Conservation (phyloP, 2,113 vertebrate species). For the Sebastes schlegelii region DNA sequence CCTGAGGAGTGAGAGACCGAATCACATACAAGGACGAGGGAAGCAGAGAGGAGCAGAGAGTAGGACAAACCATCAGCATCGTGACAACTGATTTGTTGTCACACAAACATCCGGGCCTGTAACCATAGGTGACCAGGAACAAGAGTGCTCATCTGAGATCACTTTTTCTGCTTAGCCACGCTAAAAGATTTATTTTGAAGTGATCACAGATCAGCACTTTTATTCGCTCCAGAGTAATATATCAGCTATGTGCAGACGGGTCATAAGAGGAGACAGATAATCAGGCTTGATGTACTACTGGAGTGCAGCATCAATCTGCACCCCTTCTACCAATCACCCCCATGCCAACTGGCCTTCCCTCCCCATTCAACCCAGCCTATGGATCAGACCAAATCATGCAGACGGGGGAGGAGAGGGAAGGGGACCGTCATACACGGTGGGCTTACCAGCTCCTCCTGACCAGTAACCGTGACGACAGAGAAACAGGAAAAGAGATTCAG, state of each 20-base stretch:
- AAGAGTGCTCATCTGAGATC: slow-evolving; percentile 56
- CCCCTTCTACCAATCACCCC: slow-evolving; percentile 39
- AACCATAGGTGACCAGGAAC: slow-evolving; percentile 19
- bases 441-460: slow-evolving; percentile 81
- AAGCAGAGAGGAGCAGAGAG: slow-evolving; percentile 21
- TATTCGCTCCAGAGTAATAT: slow-evolving; percentile 20
- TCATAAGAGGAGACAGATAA: slow-evolving; percentile 20
- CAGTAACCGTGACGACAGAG: slow-evolving; percentile 67
- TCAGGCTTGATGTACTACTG: slow-evolving; percentile 19
- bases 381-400: slow-evolving; percentile 76
- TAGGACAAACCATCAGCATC: slow-evolving; percentile 41
- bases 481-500: slow-evolving; percentile 71
- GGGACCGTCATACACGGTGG: slow-evolving; percentile 44
- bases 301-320: slow-evolving; percentile 26
- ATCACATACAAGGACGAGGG: slow-evolving; percentile 21
- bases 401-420: neutral
- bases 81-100: slow-evolving; percentile 24
- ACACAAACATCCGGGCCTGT: slow-evolving; percentile 22
- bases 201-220: slow-evolving; percentile 54
- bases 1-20: slow-evolving; percentile 13
- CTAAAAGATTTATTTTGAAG: neutral
- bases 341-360: slow-evolving; percentile 56
- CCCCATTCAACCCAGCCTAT: slow-evolving; percentile 33
- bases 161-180: neutral
- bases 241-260: slow-evolving; percentile 26